phyloP scores from a whole-genome alignment of 2,888 invertebrate genomes.

The Pollenia amentaria region DNA sequence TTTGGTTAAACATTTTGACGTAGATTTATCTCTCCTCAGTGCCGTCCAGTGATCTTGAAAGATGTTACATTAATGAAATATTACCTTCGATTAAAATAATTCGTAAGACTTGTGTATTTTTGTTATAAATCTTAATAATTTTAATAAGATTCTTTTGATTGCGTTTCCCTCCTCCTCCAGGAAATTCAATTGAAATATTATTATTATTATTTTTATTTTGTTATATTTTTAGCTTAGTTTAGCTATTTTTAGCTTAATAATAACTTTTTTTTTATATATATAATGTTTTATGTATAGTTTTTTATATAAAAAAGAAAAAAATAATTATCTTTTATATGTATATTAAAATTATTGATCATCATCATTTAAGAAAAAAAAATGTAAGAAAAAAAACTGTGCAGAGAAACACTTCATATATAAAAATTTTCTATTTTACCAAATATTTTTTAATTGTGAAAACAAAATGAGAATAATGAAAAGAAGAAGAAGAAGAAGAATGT shows the following conservation, averaged over 20 bases:
- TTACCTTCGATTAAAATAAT: slow-evolving; percentile 1
- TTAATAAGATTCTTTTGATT: slow-evolving; percentile 40
- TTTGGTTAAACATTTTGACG: slow-evolving; percentile 39
- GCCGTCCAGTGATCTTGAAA: slow-evolving; percentile 63
- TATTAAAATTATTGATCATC: slow-evolving; percentile 23
- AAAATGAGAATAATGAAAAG: slow-evolving; percentile 54
- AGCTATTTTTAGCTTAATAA: slow-evolving; percentile 66
- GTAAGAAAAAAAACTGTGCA: slow-evolving; percentile 20
- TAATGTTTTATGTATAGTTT: slow-evolving; percentile 59
- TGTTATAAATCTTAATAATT: slow-evolving; percentile 40
- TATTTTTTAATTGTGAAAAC: slow-evolving; percentile 66
- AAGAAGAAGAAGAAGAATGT: slow-evolving; percentile 46
- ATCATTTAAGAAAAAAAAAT: slow-evolving; percentile 24
- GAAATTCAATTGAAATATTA: slow-evolving; percentile 30
- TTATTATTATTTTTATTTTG: slow-evolving; percentile 25
- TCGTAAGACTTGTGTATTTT: slow-evolving; percentile 52
- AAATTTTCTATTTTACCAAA: slow-evolving; percentile 64
- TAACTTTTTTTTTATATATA: slow-evolving; percentile 41
- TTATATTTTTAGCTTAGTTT: slow-evolving; percentile 67
- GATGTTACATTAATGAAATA: slow-evolving; percentile 17
- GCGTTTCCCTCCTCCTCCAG: slow-evolving; percentile 27
- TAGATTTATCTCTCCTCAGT: slow-evolving; percentile 51
- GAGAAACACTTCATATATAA: slow-evolving; percentile 40
- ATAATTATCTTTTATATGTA: not conserved
- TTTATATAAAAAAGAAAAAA: not conserved